Conservation (phyloP, 2,797 vertebrate species). For the Melanotaenia maccullochi region DNA sequence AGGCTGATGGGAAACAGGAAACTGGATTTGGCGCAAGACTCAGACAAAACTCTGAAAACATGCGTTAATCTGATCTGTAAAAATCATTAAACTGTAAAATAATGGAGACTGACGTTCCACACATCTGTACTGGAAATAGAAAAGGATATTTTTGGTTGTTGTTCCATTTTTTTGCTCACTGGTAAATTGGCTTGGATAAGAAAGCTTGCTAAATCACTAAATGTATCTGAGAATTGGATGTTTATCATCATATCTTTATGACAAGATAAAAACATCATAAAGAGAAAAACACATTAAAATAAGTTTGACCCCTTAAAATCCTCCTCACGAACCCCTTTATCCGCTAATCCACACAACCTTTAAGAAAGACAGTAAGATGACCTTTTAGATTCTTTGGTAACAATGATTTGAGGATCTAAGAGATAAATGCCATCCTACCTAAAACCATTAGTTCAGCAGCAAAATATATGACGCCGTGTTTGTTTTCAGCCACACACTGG, state of each 20-base stretch:
- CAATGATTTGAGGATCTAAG: conserved; percentile 67
- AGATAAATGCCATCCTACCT: conserved; percentile 86
- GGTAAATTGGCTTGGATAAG: not conserved
- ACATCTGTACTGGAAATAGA: conserved; percentile 16
- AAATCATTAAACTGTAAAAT: conserved; percentile 34
- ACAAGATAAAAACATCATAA: conserved; percentile 32
- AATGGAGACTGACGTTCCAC: conserved; percentile 42
- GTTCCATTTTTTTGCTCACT: not conserved
- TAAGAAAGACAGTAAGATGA: conserved; percentile 75
- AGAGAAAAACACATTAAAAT: conserved; percentile 47
- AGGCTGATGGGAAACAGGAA: conserved; percentile 82
- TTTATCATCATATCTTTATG: conserved; percentile 17
- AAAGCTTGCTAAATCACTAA: not conserved
- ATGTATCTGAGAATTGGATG: conserved; percentile 10
- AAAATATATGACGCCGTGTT: conserved; percentile 92
- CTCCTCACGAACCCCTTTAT: conserved; percentile 72
- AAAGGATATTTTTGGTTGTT: not conserved
- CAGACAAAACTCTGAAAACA: conserved; percentile 45
- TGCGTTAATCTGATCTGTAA: conserved; percentile 33
- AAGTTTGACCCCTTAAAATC: conserved; percentile 67
- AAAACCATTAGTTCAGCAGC: conserved; percentile 93
- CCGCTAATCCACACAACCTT: conserved; percentile 78
- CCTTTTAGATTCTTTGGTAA: conserved; percentile 73
- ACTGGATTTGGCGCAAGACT: conserved; percentile 51
- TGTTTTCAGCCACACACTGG: conserved; percentile 97